Percentiles rank a stretch among this genome's conserved stretches.
phyloP scores from a whole-genome alignment of 2,113 vertebrate species.

The Motacilla tschutschensis region DNA sequence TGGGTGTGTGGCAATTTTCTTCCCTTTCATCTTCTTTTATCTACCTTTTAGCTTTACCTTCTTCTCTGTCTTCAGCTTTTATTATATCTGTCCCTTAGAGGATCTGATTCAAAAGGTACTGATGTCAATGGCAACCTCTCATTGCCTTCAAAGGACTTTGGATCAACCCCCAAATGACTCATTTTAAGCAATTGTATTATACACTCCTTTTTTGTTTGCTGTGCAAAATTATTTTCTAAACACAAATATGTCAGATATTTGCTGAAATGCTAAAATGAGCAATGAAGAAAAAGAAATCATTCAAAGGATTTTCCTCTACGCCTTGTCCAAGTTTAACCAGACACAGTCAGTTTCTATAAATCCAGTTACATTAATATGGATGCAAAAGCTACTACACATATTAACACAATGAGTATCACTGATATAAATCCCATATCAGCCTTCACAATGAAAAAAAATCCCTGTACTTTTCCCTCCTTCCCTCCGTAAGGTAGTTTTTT shows the following conservation, averaged over 20 bases:
- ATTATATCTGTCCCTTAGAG: neutral
- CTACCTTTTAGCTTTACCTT: constrained; percentile 14
- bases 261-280: neutral
- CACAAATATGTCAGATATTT: neutral
- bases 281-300: neutral
- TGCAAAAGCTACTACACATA: neutral
- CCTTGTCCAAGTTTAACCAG: neutral
- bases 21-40: constrained; percentile 13
- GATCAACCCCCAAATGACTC: neutral
- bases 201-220: neutral
- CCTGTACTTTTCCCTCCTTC: neutral
- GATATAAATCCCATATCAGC: neutral
- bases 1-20: neutral
- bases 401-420: neutral
- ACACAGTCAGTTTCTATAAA: neutral
- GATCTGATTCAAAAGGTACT: neutral
- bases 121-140: constrained; percentile 12
- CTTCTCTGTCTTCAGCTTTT: constrained; percentile 17
- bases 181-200: neutral
- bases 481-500: neutral
- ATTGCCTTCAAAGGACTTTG: constrained; percentile 35
- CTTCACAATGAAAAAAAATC: neutral
- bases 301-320: neutral
- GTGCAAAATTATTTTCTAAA: neutral
- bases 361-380: neutral